Evolutionary conservation across 2,797 vertebrate species (phyloP).

Genomic region (Syngnathus acus): DNA sequence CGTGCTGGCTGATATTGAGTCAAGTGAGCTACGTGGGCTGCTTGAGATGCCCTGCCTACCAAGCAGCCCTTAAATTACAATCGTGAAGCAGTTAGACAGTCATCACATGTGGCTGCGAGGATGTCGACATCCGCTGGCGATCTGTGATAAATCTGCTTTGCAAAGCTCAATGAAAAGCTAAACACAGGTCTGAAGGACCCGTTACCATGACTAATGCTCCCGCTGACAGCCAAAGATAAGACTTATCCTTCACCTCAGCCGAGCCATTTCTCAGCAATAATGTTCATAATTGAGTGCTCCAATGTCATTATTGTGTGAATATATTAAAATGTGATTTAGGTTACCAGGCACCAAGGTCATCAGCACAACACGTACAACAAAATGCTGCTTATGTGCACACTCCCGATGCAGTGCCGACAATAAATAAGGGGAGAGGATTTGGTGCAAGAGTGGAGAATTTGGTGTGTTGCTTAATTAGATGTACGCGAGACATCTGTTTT

Average conservation of each 20-base stretch:
- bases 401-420: slow-evolving; percentile 7
- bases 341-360: slow-evolving; percentile 61
- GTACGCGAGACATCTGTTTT: slow-evolving; percentile 65
- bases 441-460: slow-evolving; percentile 45
- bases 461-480: slow-evolving; percentile 65
- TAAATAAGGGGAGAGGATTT: slow-evolving; percentile 43
- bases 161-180: slow-evolving; percentile 90
- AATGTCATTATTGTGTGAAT: slow-evolving; percentile 90
- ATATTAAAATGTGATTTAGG: slow-evolving; percentile 75
- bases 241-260: slow-evolving; percentile 92
- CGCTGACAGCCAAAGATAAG: slow-evolving; percentile 97
- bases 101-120: slow-evolving; percentile 78
- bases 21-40: background rate
- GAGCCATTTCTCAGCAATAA: slow-evolving; percentile 97
- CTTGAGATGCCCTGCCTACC: slow-evolving; percentile 3
- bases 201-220: slow-evolving; percentile 91
- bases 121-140: slow-evolving; percentile 72
- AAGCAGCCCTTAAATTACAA: slow-evolving; percentile 37
- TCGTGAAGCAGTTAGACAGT: slow-evolving; percentile 68
- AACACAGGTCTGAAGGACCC: slow-evolving; percentile 85
- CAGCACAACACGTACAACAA: slow-evolving; percentile 44
- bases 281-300: slow-evolving; percentile 93
- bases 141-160: slow-evolving; percentile 93
- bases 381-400: slow-evolving; percentile 8
- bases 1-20: background rate